phyloP scores from a whole-genome alignment of 2,888 invertebrate genomes.

The Phyto melanocephala region DNA sequence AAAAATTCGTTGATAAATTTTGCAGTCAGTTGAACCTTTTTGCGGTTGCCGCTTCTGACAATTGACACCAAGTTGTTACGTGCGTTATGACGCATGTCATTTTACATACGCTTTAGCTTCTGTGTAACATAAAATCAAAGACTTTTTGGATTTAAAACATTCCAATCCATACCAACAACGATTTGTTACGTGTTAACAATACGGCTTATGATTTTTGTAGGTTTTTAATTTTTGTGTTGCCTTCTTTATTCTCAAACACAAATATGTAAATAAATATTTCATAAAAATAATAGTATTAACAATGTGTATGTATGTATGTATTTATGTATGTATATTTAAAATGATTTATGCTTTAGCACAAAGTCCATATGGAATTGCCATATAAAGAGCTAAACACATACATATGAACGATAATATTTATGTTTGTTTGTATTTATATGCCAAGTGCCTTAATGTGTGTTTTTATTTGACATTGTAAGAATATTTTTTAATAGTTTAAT shows the following conservation, averaged over 20 bases:
- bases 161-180: slow-evolving; percentile 39
- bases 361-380: slow-evolving; percentile 44
- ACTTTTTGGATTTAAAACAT: slow-evolving; percentile 42
- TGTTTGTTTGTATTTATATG: no score
- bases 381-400: no score
- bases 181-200: slow-evolving; percentile 63
- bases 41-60: neutral
- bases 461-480: no score
- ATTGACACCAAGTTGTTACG: slow-evolving; percentile 17
- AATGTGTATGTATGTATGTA: neutral
- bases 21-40: no score
- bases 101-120: slow-evolving; percentile 42
- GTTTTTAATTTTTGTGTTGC: neutral
- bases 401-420: no score
- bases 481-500: no score
- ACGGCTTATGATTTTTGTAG: slow-evolving; percentile 27
- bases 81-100: slow-evolving; percentile 59
- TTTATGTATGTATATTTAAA: slow-evolving; percentile 13
- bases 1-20: no score
- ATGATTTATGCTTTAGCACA: slow-evolving; percentile 60
- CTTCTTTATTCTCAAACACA: slow-evolving; percentile 34
- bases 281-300: no score
- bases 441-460: no score
- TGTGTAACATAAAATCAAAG: slow-evolving; percentile 44
- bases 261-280: neutral